A percentile compares a stretch with the other conserved stretches of the same genome.
Conservation (phyloP, 2,113 vertebrate genomes). For the Benitochromis conjunctus region DNA sequence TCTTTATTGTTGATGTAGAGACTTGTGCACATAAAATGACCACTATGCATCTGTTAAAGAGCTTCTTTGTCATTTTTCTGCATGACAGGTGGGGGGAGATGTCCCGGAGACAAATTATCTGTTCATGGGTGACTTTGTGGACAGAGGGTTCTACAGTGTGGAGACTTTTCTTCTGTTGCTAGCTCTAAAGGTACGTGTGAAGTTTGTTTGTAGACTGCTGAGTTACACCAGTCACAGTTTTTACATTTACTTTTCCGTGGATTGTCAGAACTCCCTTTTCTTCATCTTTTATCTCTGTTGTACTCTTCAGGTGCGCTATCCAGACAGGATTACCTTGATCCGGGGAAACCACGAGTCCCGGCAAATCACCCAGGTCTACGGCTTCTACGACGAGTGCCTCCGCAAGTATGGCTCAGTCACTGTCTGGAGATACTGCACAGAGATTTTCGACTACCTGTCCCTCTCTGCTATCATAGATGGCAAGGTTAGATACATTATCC, state of each 20-base stretch:
- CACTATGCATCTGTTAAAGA: background rate
- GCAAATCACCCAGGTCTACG: constrained; percentile 94
- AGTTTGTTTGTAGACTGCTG: background rate
- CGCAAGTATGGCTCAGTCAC: constrained; percentile 94
- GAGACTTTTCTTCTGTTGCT: constrained; percentile 91
- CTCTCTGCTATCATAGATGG: constrained; percentile 94
- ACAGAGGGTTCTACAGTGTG: constrained; percentile 92
- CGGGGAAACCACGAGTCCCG: constrained; percentile 93
- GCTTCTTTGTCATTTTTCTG: background rate
- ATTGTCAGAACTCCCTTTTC: background rate
- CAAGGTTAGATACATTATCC: constrained; percentile 74
- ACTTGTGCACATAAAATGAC: background rate
- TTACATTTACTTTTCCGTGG: background rate
- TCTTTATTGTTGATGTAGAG: background rate
- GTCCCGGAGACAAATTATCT: constrained; percentile 96
- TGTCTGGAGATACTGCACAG: constrained; percentile 95
- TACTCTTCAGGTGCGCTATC: constrained; percentile 84
- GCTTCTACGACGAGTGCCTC: constrained; percentile 94
- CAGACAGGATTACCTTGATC: constrained; percentile 92
- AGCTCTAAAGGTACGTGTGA: constrained; percentile 82
- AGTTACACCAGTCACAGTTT: background rate
- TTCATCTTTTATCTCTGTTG: background rate
- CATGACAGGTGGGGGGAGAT: constrained; percentile 84
- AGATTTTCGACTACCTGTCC: constrained; percentile 96
- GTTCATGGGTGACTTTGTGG: constrained; percentile 96